phyloP scores from a whole-genome alignment of 2,113 vertebrate species.

The Gallinago undulata region DNA sequence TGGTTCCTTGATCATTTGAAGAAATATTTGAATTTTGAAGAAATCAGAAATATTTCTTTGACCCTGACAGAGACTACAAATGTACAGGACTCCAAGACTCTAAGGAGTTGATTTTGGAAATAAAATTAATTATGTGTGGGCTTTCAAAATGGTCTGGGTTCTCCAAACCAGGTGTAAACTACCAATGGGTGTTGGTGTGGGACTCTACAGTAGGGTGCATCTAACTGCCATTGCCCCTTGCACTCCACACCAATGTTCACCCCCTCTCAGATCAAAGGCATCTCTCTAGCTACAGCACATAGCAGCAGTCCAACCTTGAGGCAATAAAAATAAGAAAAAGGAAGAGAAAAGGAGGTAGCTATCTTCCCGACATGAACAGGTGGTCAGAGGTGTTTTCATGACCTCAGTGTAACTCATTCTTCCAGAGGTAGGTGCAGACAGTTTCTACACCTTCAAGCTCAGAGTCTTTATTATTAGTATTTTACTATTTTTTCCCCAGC shows the following conservation, averaged over 20 bases:
- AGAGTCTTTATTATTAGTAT: background rate
- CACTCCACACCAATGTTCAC: accelerated
- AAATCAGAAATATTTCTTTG: background rate
- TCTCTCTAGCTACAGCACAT: background rate
- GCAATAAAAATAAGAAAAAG: background rate
- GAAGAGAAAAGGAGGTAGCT: background rate
- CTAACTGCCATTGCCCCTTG: background rate
- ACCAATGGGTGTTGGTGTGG: background rate
- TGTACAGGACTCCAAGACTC: background rate
- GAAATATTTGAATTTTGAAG: no score
- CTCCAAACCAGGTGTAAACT: background rate
- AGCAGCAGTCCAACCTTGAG: background rate
- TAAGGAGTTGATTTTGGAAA: background rate
- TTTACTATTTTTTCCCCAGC: background rate
- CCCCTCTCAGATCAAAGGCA: accelerated
- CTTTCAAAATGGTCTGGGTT: background rate
- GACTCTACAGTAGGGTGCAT: background rate
- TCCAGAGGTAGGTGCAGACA: background rate
- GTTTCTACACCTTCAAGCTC: slow-evolving; percentile 20
- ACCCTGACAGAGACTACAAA: background rate
- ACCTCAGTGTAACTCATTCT: background rate
- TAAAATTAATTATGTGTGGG: background rate
- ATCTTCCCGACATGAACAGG: background rate
- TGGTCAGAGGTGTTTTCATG: background rate
- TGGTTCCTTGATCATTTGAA: no score